A percentile compares a stretch with the other conserved stretches of the same genome.
Evolutionary conservation across 2,888 invertebrate species (phyloP).

Genomic region (Drosophila demipolita): DNA sequence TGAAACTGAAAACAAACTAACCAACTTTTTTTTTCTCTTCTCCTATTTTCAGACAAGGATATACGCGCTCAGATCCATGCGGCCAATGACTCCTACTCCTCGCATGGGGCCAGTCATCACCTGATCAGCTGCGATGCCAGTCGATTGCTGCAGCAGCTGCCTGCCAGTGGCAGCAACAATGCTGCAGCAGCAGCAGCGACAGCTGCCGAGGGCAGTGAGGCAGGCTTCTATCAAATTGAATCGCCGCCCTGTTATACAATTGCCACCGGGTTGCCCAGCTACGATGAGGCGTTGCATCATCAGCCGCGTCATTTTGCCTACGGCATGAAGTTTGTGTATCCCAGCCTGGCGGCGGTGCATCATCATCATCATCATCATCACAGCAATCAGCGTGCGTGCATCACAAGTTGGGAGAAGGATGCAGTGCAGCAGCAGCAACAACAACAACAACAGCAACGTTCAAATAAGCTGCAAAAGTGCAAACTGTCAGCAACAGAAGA

Average conservation of each 20-base stretch:
- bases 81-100: constrained; percentile 67
- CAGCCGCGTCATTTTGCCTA: constrained; percentile 83
- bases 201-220: constrained; percentile 58
- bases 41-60: constrained; percentile 81
- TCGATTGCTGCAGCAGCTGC: constrained; percentile 58
- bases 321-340: constrained; percentile 84
- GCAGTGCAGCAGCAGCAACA: constrained; percentile 53
- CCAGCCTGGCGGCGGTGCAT: constrained; percentile 82
- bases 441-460: constrained; percentile 22
- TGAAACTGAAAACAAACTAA: constrained; percentile 6
- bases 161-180: constrained; percentile 6
- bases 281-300: constrained; percentile 88
- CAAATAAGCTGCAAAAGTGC: constrained; percentile 73
- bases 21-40: constrained; percentile 1
- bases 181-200: neutral
- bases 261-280: constrained; percentile 88
- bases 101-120: constrained; percentile 66
- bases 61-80: constrained; percentile 83
- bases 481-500: constrained; percentile 72
- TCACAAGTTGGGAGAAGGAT: constrained; percentile 78
- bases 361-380: constrained; percentile 75
- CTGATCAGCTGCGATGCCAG: constrained; percentile 74
- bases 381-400: constrained; percentile 59
- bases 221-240: constrained; percentile 85
- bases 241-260: constrained; percentile 88